Evolutionary conservation across 2,797 vertebrate species (phyloP).

Genomic region (Enteromius trimaculatus): DNA sequence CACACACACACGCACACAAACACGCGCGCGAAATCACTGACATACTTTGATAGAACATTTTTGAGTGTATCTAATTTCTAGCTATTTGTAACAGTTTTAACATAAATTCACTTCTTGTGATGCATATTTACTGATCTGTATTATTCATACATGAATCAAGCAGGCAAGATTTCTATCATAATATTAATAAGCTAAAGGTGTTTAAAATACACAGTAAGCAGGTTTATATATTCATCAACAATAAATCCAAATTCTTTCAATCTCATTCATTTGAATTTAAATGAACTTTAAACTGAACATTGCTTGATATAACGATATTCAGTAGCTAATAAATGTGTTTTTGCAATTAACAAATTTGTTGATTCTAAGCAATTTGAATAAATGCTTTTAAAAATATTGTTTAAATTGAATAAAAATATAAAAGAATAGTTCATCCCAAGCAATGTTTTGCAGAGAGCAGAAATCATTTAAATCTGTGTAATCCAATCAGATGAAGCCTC

Average conservation of each 20-base stretch:
- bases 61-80: too few relatives aligned
- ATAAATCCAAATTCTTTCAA: background rate
- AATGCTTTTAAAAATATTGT: background rate
- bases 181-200: background rate
- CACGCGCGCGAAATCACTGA: background rate
- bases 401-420: background rate
- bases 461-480: background rate
- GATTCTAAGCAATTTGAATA: background rate
- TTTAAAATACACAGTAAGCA: background rate
- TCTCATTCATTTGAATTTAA: background rate
- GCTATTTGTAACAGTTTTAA: background rate
- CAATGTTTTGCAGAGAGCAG: background rate
- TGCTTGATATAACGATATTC: background rate
- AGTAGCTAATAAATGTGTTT: background rate
- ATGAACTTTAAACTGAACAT: background rate
- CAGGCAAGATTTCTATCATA: too few relatives aligned
- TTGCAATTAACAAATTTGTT: background rate
- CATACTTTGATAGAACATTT: too few relatives aligned
- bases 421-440: background rate
- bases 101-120: too few relatives aligned
- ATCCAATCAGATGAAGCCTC: background rate
- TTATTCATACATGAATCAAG: too few relatives aligned
- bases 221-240: background rate
- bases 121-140: too few relatives aligned
- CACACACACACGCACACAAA: background rate